Conservation (phyloP, 1,140 invertebrate genomes). For the Micrasema longulum region DNA sequence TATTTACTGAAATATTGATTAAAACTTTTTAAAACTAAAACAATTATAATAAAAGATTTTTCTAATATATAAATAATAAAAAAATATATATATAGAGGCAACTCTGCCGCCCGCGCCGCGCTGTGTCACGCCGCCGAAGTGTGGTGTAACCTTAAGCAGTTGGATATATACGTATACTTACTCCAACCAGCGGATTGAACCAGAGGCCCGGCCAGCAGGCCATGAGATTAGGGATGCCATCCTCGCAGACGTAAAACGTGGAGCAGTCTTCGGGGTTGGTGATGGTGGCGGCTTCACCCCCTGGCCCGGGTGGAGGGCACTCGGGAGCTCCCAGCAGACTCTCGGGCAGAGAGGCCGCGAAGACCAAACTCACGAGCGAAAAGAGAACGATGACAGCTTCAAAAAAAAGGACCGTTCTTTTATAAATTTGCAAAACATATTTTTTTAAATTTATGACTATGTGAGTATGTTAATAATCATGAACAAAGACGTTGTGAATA, state of each 20-base stretch:
- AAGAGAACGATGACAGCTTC: constrained; percentile 7
- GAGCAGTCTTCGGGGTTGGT: constrained; percentile 45
- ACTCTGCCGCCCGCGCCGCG: too few species aligned
- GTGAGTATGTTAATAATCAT: too few species aligned
- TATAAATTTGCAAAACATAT: not conserved
- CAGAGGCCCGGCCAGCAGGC: constrained; percentile 60
- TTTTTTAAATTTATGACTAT: not conserved
- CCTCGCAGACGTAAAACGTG: constrained; percentile 56
- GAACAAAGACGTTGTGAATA: too few species aligned
- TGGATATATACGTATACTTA: constrained; percentile 46
- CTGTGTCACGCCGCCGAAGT: too few species aligned
- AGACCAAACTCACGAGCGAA: not conserved
- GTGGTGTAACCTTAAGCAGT: too few species aligned
- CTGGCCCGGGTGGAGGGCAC: constrained; percentile 7
- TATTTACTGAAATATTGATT: too few species aligned
- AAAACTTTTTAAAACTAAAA: too few species aligned
- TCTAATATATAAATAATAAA: too few species aligned
- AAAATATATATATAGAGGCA: too few species aligned
- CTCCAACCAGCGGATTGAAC: constrained; percentile 64
- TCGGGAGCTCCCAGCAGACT: not conserved
- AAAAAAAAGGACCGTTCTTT: not conserved
- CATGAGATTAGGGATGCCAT: constrained; percentile 60
- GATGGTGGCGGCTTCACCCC: not conserved
- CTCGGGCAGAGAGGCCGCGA: not conserved
- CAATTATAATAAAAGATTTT: too few species aligned